These are phyloP conservation scores for Calvadosia cruxmelitensis DNA, from an alignment of 30 jellyfish, hydroid and myxozoan genomes.

Conservation along the genomic window DNA sequence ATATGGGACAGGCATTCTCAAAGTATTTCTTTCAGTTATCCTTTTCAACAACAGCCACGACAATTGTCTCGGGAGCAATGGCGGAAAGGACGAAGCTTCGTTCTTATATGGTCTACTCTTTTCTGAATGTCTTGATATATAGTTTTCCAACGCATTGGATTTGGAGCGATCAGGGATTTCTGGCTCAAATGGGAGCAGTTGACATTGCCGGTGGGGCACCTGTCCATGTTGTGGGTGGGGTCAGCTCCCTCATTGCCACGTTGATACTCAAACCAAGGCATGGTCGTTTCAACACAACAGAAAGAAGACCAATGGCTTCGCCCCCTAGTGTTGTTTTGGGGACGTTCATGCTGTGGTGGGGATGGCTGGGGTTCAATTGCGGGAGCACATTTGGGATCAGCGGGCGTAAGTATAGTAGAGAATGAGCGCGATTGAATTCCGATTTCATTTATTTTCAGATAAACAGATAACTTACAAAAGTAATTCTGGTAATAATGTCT, in stretches of 20 bases:
- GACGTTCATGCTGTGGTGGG: slow-evolving; percentile 95
- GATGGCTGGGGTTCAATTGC: slow-evolving; percentile 92
- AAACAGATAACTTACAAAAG: too few species aligned
- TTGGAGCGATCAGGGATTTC: slow-evolving; percentile 72
- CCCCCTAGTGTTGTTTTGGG: slow-evolving; percentile 79
- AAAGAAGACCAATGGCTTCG: slow-evolving; percentile 42
- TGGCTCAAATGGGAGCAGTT: slow-evolving; percentile 51
- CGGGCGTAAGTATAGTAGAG: slow-evolving; percentile 35
- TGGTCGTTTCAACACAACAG: slow-evolving; percentile 21
- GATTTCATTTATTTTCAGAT: too few species aligned
- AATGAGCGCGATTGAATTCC: too few species aligned
- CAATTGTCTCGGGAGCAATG: slow-evolving; percentile 93
- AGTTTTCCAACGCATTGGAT: slow-evolving; percentile 87
- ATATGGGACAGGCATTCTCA: slow-evolving; percentile 59
- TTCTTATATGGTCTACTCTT: slow-evolving; percentile 70
- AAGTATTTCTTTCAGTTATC: slow-evolving; percentile 67
- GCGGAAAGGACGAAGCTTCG: slow-evolving; percentile 69
- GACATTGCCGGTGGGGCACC: slow-evolving; percentile 92
- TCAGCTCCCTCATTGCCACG: slow-evolving; percentile 65
- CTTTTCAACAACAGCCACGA: slow-evolving; percentile 85
- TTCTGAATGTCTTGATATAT: slow-evolving; percentile 45
- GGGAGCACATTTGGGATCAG: slow-evolving; percentile 88
- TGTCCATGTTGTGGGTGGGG: slow-evolving; percentile 82
- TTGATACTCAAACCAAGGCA: slow-evolving; percentile 51
- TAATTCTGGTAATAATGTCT: too few species aligned